These are phyloP conservation scores for Anadara kagoshimensis DNA, from an alignment of 1,140 invertebrate species.

Conservation along the genomic window DNA sequence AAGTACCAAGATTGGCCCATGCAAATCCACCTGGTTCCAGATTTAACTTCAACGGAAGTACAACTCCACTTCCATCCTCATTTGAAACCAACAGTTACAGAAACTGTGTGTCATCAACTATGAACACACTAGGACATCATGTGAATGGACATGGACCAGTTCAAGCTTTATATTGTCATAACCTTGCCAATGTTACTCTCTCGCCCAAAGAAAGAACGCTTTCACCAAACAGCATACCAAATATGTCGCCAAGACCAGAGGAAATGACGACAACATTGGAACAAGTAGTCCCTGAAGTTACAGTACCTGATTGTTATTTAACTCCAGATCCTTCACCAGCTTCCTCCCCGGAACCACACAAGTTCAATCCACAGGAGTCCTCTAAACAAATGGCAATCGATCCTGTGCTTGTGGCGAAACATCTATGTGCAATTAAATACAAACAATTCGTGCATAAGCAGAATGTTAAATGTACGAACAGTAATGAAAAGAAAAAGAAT, in stretches of 20 bases:
- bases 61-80: slow-evolving; percentile 25
- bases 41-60: slow-evolving; percentile 12
- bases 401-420: slow-evolving; percentile 36
- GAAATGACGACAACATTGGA: slow-evolving; percentile 42
- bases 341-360: slow-evolving; percentile 59
- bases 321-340: slow-evolving; percentile 68
- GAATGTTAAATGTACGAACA: not conserved
- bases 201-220: slow-evolving; percentile 25
- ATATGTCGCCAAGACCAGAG: slow-evolving; percentile 24
- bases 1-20: slow-evolving; percentile 54
- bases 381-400: slow-evolving; percentile 35
- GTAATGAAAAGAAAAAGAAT: slow-evolving; percentile 39
- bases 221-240: slow-evolving; percentile 22
- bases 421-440: slow-evolving; percentile 44
- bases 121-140: slow-evolving; percentile 22
- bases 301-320: slow-evolving; percentile 62
- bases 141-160: slow-evolving; percentile 36
- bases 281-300: slow-evolving; percentile 64
- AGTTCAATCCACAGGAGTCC: slow-evolving; percentile 2
- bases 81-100: slow-evolving; percentile 34
- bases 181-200: slow-evolving; percentile 2
- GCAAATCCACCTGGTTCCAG: slow-evolving; percentile 16
- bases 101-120: slow-evolving; percentile 1
- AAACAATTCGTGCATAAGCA: slow-evolving; percentile 26
- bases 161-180: slow-evolving; percentile 34